Base-by-base conservation (phyloP, 2,888 invertebrate species). In the Coleophora deauratella region DNA sequence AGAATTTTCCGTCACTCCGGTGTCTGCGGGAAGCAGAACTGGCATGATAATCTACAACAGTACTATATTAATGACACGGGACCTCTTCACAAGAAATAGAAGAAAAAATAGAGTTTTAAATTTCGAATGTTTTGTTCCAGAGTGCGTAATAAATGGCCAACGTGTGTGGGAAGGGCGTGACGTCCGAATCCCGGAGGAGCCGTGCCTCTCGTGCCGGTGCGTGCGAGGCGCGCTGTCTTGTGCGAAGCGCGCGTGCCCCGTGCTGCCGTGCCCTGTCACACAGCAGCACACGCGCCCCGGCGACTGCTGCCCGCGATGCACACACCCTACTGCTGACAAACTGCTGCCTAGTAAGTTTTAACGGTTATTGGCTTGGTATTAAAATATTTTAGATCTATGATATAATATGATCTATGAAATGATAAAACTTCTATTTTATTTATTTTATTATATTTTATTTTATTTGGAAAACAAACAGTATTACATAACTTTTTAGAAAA, bases 201-300 rank as follows among this genome's bases (percentile, higher is more conserved):
- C 95, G 2, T 96, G 96, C 62, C 81, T 96, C 46, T 93, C 93
- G 41, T 96, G 96, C 61, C 90, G 91, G 34, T 96, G 96, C 70
- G 88, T 89, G 52, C 87, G 87, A 54, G 90, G 89, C 10, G 87
- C 89, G 40, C 75, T 96, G 54, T 91, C 91, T 11, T 97, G 97
- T 67, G 87, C 91, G 33, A 96, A 96, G 65, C 90, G 91, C 45
- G 94, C 95, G 1, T 97, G 97, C 59, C 95, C 97, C 0, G 95
- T 96, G 7, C 86, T 97, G 30, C 94, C 95, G 51, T 97, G 97
- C 67, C 91, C 92, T 6, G 73, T 76, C 1, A 85, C 88, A 9
- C 89, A 90, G 51, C 93, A 94, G 59, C 84, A 88, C 44, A 90
- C 91, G 41, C 89, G 90, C 27, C 87, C 90, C 0, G 94, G 94